Evolutionary conservation across 2,113 vertebrate species (phyloP).

Genomic region (Aphelocoma coerulescens): DNA sequence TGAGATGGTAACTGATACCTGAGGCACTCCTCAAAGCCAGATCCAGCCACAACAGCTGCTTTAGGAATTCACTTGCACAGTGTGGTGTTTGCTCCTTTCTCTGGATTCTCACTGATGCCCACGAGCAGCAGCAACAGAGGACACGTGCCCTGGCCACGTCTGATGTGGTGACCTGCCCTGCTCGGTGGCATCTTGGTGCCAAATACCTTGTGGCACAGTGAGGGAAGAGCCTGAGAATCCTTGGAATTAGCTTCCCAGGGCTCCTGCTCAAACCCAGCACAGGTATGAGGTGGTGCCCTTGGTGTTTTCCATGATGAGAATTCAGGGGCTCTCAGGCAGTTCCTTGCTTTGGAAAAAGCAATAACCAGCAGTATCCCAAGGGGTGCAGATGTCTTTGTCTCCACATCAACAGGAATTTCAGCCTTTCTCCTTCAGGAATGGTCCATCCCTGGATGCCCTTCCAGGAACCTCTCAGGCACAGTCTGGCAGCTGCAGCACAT

Average conservation of each 20-base stretch:
- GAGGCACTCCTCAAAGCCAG: background rate
- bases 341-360: background rate
- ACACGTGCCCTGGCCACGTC: background rate
- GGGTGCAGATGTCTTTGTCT: background rate
- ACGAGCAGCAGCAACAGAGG: background rate
- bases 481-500: background rate
- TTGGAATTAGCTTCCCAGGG: background rate
- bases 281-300: fast-evolving
- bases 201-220: fast-evolving
- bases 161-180: fast-evolving
- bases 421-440: background rate
- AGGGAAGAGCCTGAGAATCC: background rate
- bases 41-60: fast-evolving
- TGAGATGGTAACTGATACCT: fast-evolving
- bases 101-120: background rate
- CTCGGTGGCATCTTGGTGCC: fast-evolving
- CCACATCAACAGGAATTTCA: background rate
- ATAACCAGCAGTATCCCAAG: fast-evolving
- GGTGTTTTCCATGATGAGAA: background rate
- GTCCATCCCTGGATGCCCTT: background rate
- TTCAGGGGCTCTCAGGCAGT: background rate
- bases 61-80: fast-evolving
- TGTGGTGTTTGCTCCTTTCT: fast-evolving
- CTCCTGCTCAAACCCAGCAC: background rate
- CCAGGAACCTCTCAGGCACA: background rate